Evolutionary conservation across 1,140 invertebrate species (phyloP).

Genomic region (Drosophila athabasca): DNA sequence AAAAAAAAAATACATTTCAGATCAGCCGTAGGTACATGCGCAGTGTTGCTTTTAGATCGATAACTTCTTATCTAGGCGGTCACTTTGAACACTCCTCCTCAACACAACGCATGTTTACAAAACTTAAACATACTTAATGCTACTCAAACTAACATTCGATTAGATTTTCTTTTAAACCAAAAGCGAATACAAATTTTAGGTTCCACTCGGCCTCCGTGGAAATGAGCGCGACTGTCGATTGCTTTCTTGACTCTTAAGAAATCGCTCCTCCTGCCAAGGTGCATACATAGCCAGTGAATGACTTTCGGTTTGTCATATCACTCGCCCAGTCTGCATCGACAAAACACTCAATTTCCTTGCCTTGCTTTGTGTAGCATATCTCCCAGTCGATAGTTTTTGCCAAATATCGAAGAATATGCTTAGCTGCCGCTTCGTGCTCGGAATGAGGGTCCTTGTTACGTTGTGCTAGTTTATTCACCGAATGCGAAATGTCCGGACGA

Average conservation of each 20-base stretch:
- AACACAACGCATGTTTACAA: too few species aligned
- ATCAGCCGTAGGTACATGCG: too few species aligned
- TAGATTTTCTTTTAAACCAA: too few species aligned
- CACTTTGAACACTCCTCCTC: too few species aligned
- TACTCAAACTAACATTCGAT: too few species aligned
- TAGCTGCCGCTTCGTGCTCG: conserved; percentile 14
- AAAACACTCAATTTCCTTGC: not conserved
- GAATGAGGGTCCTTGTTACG: not conserved
- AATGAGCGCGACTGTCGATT: not conserved
- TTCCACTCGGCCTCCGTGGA: not conserved
- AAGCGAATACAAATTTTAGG: not conserved
- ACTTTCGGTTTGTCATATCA: too few species aligned
- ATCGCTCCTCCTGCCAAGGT: not conserved
- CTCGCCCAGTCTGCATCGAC: not conserved
- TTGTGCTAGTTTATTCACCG: conserved; percentile 16
- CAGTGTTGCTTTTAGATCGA: too few species aligned
- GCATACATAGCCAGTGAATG: conserved; percentile 8
- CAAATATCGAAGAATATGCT: conserved; percentile 9
- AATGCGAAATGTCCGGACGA: conserved; percentile 6
- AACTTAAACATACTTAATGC: too few species aligned
- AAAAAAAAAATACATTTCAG: too few species aligned
- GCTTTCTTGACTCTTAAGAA: too few species aligned
- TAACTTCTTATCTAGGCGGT: too few species aligned
- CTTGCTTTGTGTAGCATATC: not conserved
- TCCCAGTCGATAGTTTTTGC: not conserved